A percentile compares a stretch with the other conserved stretches of the same genome.
Evolutionary conservation across 2,888 invertebrate species (phyloP).

Genomic region (Dascillus cervinus): DNA sequence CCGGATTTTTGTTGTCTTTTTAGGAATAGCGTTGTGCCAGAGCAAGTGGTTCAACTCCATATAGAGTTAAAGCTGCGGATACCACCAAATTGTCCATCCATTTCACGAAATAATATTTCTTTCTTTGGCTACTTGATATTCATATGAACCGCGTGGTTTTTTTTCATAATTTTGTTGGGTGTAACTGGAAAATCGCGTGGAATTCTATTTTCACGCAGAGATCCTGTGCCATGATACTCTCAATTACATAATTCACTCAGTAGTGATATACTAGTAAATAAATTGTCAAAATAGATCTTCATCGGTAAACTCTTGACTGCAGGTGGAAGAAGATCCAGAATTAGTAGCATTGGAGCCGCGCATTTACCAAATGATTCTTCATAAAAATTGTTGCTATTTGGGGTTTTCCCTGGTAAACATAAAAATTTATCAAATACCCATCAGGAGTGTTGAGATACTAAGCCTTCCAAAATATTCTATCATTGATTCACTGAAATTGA

Average conservation of each 20-base stretch:
- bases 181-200: slow-evolving; percentile 15
- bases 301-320: slow-evolving; percentile 13
- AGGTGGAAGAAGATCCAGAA: slow-evolving; percentile 16
- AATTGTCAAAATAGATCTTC: slow-evolving; percentile 20
- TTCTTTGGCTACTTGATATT: slow-evolving; percentile 7
- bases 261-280: slow-evolving; percentile 16
- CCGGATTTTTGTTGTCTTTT: slow-evolving; percentile 4
- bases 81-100: slow-evolving; percentile 7
- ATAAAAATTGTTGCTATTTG: slow-evolving; percentile 16
- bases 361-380: slow-evolving; percentile 21
- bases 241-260: slow-evolving; percentile 12
- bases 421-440: slow-evolving; percentile 24
- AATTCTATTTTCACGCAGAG: slow-evolving; percentile 18
- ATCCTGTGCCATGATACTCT: slow-evolving; percentile 18
- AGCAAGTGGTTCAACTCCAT: too few relatives aligned
- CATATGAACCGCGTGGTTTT: slow-evolving; percentile 8
- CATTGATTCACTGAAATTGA: slow-evolving; percentile 27
- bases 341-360: slow-evolving; percentile 14
- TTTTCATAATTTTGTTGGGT: slow-evolving; percentile 9
- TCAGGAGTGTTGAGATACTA: slow-evolving; percentile 21
- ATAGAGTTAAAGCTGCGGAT: too few relatives aligned
- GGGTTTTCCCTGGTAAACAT: slow-evolving; percentile 24
- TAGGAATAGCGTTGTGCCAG: too few relatives aligned
- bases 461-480: slow-evolving; percentile 25
- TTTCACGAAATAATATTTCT: slow-evolving; percentile 15